A percentile compares a stretch with the other conserved stretches of the same genome.
These are phyloP conservation scores for Sebastolobus alascanus DNA, from an alignment of 2,797 vertebrate genomes.

Conservation along the genomic window DNA sequence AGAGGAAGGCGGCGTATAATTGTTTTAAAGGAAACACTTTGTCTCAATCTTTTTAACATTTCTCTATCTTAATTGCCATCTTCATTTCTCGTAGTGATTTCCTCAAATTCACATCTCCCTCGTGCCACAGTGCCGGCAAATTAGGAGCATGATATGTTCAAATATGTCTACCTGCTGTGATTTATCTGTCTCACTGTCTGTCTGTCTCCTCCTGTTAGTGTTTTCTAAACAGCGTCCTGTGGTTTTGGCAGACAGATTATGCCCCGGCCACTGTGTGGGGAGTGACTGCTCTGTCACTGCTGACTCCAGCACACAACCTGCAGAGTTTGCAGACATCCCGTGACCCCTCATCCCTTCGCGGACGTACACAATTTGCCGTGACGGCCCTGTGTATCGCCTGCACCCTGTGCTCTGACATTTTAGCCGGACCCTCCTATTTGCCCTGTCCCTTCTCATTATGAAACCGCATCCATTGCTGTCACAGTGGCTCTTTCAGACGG, in stretches of 20 bases:
- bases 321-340: conserved; percentile 56
- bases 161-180: conserved; percentile 43
- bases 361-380: conserved; percentile 43
- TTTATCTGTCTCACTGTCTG: conserved; percentile 30
- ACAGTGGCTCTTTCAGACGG: conserved; percentile 50
- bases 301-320: conserved; percentile 65
- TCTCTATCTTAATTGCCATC: conserved; percentile 60
- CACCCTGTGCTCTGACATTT: conserved; percentile 69
- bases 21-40: conserved; percentile 60
- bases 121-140: conserved; percentile 8
- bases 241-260: conserved; percentile 62
- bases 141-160: conserved; percentile 28
- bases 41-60: conserved; percentile 42
- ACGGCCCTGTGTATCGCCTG: conserved; percentile 16
- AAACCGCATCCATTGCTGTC: conserved; percentile 51
- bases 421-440: conserved; percentile 64
- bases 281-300: conserved; percentile 50
- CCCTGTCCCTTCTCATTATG: conserved; percentile 65
- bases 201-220: conserved; percentile 12
- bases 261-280: conserved; percentile 2
- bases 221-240: conserved; percentile 41
- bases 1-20: conserved; percentile 43
- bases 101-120: conserved; percentile 9
- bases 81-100: conserved; percentile 48
- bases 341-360: conserved; percentile 48